Evolutionary conservation across 2,888 invertebrate genomes (phyloP).

Genomic region (Diachrysia chrysitis): DNA sequence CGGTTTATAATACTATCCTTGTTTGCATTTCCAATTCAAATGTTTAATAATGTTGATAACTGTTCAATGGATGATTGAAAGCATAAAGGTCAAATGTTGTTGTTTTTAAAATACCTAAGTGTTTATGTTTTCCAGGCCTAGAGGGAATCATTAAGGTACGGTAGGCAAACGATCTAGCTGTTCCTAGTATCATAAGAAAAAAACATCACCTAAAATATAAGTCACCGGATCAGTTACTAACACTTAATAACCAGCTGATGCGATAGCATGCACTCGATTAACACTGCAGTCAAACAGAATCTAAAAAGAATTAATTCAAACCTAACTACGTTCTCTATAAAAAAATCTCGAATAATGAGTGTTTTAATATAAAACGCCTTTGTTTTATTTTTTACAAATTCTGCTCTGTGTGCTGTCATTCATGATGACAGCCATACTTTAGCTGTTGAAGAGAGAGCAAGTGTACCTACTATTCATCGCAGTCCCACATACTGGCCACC

Average conservation of each 20-base stretch:
- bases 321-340: background rate
- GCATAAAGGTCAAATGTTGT: slow-evolving; percentile 44
- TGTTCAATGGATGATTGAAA: slow-evolving; percentile 25
- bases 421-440: slow-evolving; percentile 29
- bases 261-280: background rate
- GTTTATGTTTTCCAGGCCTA: no score
- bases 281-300: background rate
- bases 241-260: no score
- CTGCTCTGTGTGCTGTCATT: slow-evolving; percentile 26
- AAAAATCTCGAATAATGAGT: no score
- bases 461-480: slow-evolving; percentile 29
- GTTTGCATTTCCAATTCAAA: slow-evolving; percentile 40
- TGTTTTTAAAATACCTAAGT: slow-evolving; percentile 38
- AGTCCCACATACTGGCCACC: slow-evolving; percentile 41
- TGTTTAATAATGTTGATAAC: slow-evolving; percentile 36
- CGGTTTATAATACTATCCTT: slow-evolving; percentile 47
- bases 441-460: slow-evolving; percentile 17
- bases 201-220: no score
- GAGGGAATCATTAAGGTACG: no score
- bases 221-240: background rate
- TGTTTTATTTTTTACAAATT: no score
- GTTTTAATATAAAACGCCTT: no score
- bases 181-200: no score
- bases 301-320: background rate
- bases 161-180: no score